Evolutionary conservation across 2,888 invertebrate species (phyloP), one percentile per base, ranked within the genome.

Genomic region (Argynnis bischoffii): DNA sequence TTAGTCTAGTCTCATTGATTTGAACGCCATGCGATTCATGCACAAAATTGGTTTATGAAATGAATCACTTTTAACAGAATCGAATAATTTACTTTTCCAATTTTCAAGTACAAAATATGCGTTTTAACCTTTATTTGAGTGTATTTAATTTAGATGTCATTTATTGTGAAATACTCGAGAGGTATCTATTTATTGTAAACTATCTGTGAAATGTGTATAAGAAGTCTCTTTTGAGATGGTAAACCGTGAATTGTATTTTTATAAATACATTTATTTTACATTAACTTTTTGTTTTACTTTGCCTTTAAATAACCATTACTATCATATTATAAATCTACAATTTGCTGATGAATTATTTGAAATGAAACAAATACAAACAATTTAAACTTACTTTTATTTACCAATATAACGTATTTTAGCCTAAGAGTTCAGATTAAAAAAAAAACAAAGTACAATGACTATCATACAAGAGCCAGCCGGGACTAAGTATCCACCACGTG

Each of bases 211-310:
- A 79, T 76, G 75, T 67, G 59, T 66, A 69, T 73, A 67, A 67
- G 50, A 67, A 66, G 64, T 88, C 89, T 90, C 90, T 90, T 83
- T 90, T 90, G 90, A 89, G 89, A 86, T 81, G 84, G 81, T 26
- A 84, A 85, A 84, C 81, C 81, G 78, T 86, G 81, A 77, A 81
- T 73, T 82, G 76, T 88, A 86, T 88, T 90, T 90, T 88, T 88
- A 78, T 87, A 85, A 85, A 86, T 86, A 87, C 84, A 80, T 83
- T 79, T 79, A 82, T 81, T 66, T 71, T 67, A 61, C 54, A 66
- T 55, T 50, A 47, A 54, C 55, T 41, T 54, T 63, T 31, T 54
- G 3, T 65, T 66, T 70, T 69, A 56, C 21, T 56, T 6, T 8
- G 15, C 15, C 15, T 6, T 6, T 56, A 57, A 53, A 41, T 41